These are phyloP conservation scores for Drosophila albomicans DNA, from an alignment of 1,140 invertebrate species.

Conservation along the genomic window DNA sequence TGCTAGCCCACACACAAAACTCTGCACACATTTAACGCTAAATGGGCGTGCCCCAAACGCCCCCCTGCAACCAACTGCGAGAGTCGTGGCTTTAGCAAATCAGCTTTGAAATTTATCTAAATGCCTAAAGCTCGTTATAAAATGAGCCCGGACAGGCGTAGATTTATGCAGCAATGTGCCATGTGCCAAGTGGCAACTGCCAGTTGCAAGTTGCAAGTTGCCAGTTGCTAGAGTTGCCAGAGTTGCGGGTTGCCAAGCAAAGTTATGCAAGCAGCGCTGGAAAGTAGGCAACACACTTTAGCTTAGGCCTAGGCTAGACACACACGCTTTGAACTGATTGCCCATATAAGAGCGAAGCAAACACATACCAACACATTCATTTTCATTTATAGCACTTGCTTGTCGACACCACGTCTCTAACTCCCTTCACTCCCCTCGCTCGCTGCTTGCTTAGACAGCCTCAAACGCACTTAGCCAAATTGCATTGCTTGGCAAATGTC, in stretches of 20 bases:
- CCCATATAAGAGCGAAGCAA: constrained; percentile 32
- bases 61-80: not conserved
- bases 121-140: constrained; percentile 81
- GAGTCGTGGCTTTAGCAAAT: constrained; percentile 60
- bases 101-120: constrained; percentile 83
- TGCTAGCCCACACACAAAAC: constrained; percentile 65
- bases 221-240: constrained; percentile 5
- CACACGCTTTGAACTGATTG: constrained; percentile 68
- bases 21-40: constrained; percentile 72
- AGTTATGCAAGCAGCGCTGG: constrained; percentile 43
- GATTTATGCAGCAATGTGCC: constrained; percentile 74
- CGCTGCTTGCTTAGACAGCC: constrained; percentile 9
- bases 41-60: constrained; percentile 51
- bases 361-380: constrained; percentile 47
- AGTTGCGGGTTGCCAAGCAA: constrained; percentile 15
- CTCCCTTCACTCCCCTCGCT: not conserved
- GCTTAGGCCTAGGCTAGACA: constrained; percentile 67
- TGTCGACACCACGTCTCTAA: not conserved
- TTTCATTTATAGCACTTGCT: constrained; percentile 66
- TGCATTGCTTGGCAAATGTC: constrained; percentile 74
- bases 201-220: constrained; percentile 16
- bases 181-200: constrained; percentile 52
- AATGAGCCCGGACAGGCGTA: constrained; percentile 57
- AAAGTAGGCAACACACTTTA: constrained; percentile 61
- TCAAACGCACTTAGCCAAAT: constrained; percentile 78